Evolutionary conservation across 2,113 vertebrate species (phyloP).

Genomic region (Platysteira castanea): DNA sequence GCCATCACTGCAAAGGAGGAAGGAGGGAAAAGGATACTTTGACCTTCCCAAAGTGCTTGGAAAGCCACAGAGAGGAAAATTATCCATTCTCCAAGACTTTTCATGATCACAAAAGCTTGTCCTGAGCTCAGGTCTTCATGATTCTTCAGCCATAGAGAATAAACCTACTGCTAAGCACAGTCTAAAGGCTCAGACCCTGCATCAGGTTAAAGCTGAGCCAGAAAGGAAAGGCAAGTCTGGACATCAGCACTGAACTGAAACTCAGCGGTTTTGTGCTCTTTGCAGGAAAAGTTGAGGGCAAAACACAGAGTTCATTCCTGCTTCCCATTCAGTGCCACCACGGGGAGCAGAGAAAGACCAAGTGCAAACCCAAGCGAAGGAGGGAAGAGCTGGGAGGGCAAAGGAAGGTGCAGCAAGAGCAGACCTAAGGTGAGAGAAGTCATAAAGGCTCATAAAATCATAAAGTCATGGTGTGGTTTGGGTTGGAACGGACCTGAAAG

Average conservation of each 20-base stretch:
- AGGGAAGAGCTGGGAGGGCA: not conserved
- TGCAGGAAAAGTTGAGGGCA: not conserved
- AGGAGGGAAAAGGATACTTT: not conserved
- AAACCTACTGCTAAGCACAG: not conserved
- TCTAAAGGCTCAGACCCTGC: not conserved
- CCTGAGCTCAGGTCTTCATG: not conserved
- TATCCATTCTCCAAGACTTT: not conserved
- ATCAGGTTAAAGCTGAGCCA: not conserved
- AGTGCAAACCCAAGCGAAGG: not conserved
- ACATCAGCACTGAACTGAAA: not conserved
- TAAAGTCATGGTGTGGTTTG: not conserved
- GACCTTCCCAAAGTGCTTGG: not conserved
- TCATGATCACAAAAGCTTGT: not conserved
- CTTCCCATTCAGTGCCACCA: not conserved
- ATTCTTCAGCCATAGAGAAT: not conserved
- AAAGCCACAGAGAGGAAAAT: not conserved
- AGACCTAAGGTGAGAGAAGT: not conserved
- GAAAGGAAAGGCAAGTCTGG: not conserved
- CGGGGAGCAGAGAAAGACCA: accelerated
- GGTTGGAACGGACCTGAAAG: too few relatives aligned
- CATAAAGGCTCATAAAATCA: not conserved
- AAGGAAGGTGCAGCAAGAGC: not conserved
- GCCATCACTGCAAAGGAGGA: not conserved
- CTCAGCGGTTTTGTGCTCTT: not conserved
- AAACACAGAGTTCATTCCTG: not conserved